These are phyloP conservation scores for Lutraria lutraria DNA, from an alignment of 2,888 invertebrate genomes.

Conservation along the genomic window DNA sequence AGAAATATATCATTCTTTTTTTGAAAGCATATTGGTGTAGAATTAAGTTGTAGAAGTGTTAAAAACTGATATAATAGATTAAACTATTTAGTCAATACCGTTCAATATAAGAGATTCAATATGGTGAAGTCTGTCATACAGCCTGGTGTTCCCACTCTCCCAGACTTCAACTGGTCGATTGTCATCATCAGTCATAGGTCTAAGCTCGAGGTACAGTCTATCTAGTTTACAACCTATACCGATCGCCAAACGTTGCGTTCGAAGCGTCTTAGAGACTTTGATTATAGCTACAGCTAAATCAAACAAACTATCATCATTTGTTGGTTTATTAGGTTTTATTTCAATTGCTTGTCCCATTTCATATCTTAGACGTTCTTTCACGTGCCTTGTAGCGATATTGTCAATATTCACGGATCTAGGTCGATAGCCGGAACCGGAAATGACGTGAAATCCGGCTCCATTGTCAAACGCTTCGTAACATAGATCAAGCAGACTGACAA, in stretches of 20 bases:
- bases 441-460: conserved; percentile 54
- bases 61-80: neutral
- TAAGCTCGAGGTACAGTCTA: conserved; percentile 68
- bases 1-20: too few species aligned
- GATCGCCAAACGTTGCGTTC: conserved; percentile 61
- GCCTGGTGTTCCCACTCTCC: conserved; percentile 59
- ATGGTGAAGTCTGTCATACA: conserved; percentile 51
- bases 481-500: conserved; percentile 70
- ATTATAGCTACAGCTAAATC: conserved; percentile 60
- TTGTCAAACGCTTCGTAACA: conserved; percentile 59
- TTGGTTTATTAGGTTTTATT: conserved; percentile 55
- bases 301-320: conserved; percentile 53
- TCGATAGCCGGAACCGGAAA: conserved; percentile 67
- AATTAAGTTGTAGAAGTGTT: neutral
- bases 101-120: conserved; percentile 53
- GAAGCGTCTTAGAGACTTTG: conserved; percentile 56
- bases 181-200: conserved; percentile 57
- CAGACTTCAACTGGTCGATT: conserved; percentile 63
- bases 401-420: conserved; percentile 68
- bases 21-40: too few species aligned
- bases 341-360: conserved; percentile 74
- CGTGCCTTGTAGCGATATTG: conserved; percentile 68
- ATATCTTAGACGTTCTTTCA: conserved; percentile 66
- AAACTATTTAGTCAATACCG: conserved; percentile 36
- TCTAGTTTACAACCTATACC: conserved; percentile 70